These are phyloP conservation scores for human (Homo sapiens) DNA, from an alignment of 2,113 vertebrate species.

Conservation along the genomic window GRCh38 chr16:79341501-79342000, in stretches of 20 bases:
- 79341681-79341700: not conserved
- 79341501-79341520: not conserved
- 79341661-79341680: not conserved
- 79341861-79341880: not conserved
- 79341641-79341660: not conserved
- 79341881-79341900: not conserved
- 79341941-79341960: not conserved
- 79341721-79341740: accelerated
- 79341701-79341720: not conserved
- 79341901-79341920: not conserved
- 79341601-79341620: no score
- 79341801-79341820: no score
- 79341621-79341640: not conserved
- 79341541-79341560: not conserved
- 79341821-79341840: not conserved
- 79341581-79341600: not conserved
- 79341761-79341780: accelerated
- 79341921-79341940: not conserved
- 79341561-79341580: accelerated
- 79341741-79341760: no score
- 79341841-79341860: no score
- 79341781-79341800: not conserved
- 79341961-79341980: accelerated
- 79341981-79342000: not conserved
- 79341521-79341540: not conserved